Base-by-base conservation (phyloP, 2,113 vertebrate genomes). In the Toxotes jaculatrix region DNA sequence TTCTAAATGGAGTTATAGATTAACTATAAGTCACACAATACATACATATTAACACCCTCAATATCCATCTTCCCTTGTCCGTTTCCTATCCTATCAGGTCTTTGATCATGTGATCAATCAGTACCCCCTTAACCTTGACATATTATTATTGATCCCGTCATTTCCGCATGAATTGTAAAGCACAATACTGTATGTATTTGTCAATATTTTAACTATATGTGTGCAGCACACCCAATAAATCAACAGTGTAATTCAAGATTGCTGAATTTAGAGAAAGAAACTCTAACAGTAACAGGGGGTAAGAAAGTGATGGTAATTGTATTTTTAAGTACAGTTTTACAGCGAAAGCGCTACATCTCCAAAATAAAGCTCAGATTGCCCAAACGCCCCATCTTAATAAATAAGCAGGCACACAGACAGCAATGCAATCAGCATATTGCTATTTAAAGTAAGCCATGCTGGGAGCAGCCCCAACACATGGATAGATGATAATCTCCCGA, bases 371-470 rank as follows among this genome's bases (percentile, higher is more conserved):
- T 77, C 45, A 21, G 65, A 73, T 68, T 71, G 42, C 32, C 75
- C 4, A 14, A 83, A 76, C 84, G 47, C 57, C 49, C 34, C 59
- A 47, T 84, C 59, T 60, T 64, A 68, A 62, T 60, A 66, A 82
- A 73, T 70, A 82, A 84, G 61, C 36, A 9, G 64, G 53, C 78
- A 45, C 32, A 40, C 45, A 56, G 60, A 68, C 59, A 62, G 83
- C 59, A 77, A 66, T 43, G 70, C 83, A 86, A 82, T 88, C 85
- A 84, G 85, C 85, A 85, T 87, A 90, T 83, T 71, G 79, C 88
- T 93, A 87, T 93, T 93, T 93, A 91, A 90, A 93, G 91, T 88
- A 92, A 83, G 72, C 82, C 84, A 74, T 23, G 72, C 84, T 85
- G 61, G 83, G 86, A 91, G 87, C 84, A 81, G 81, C 45, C 56